phyloP scores from a whole-genome alignment of 2,888 invertebrate genomes.

The Andrena fulva region DNA sequence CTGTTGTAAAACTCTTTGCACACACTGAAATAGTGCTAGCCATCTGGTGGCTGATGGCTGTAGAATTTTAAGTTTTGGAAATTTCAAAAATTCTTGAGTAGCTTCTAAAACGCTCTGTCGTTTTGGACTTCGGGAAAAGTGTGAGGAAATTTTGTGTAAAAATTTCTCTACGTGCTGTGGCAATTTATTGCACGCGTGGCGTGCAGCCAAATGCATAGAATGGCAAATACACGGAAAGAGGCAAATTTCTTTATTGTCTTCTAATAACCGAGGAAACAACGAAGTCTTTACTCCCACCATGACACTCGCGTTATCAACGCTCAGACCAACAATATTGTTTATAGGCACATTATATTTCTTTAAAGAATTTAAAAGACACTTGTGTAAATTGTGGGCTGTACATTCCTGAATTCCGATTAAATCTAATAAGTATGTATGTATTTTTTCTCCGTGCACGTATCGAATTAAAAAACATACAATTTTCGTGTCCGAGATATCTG shows the following conservation, averaged over 20 bases:
- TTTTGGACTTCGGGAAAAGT: neutral
- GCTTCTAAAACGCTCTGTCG: neutral
- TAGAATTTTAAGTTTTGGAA: neutral
- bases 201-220: constrained; percentile 1
- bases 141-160: neutral
- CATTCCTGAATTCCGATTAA: neutral
- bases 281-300: neutral
- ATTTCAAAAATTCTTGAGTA: neutral
- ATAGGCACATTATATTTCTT: neutral
- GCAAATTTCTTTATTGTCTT: neutral
- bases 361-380: neutral
- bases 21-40: neutral
- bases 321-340: neutral
- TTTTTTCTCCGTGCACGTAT: neutral
- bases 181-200: neutral
- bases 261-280: neutral
- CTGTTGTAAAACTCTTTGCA: no score
- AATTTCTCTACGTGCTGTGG: neutral
- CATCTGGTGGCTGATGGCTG: neutral
- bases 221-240: neutral
- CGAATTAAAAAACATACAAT: neutral
- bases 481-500: neutral
- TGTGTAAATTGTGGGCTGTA: constrained; percentile 3
- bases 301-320: neutral
- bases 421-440: neutral